These are phyloP conservation scores for Clarias pachynema DNA, from an alignment of 2,797 vertebrate genomes.

Conservation along the genomic window DNA sequence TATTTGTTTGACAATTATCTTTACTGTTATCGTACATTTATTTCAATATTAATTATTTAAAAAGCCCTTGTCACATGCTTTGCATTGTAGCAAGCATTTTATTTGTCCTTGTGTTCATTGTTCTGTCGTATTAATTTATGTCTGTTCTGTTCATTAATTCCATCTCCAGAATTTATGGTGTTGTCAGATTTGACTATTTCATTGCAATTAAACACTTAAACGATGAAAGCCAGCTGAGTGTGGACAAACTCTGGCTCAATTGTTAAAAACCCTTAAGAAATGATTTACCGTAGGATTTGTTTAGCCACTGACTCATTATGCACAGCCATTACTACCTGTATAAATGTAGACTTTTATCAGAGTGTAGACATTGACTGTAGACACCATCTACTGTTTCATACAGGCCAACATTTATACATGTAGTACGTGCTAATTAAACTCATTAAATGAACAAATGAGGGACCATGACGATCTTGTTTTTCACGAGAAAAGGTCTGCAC, in stretches of 20 bases:
- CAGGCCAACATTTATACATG: background rate
- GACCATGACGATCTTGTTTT: slow-evolving; percentile 24
- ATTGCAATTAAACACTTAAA: slow-evolving; percentile 69
- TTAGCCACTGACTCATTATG: background rate
- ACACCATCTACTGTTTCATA: background rate
- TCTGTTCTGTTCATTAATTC: slow-evolving; percentile 78
- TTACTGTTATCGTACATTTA: slow-evolving; percentile 77
- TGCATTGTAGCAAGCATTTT: slow-evolving; percentile 75
- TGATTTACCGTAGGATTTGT: background rate
- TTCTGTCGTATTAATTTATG: slow-evolving; percentile 69
- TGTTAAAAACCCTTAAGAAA: slow-evolving; percentile 29
- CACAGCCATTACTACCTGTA: slow-evolving; percentile 16
- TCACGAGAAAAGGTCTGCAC: slow-evolving; percentile 9
- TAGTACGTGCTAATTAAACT: slow-evolving; percentile 19
- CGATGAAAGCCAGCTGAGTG: slow-evolving; percentile 46
- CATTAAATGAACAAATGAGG: slow-evolving; percentile 1
- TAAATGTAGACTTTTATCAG: slow-evolving; percentile 12
- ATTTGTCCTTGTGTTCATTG: slow-evolving; percentile 62
- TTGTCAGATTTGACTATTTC: slow-evolving; percentile 69
- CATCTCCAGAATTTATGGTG: slow-evolving; percentile 72
- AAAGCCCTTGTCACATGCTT: slow-evolving; percentile 76
- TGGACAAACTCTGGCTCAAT: slow-evolving; percentile 43
- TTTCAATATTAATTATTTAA: slow-evolving; percentile 83
- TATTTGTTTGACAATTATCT: slow-evolving; percentile 78
- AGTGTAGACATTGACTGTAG: background rate